Conservation (phyloP, 2,888 invertebrate species). For the Ditula angustiorana region DNA sequence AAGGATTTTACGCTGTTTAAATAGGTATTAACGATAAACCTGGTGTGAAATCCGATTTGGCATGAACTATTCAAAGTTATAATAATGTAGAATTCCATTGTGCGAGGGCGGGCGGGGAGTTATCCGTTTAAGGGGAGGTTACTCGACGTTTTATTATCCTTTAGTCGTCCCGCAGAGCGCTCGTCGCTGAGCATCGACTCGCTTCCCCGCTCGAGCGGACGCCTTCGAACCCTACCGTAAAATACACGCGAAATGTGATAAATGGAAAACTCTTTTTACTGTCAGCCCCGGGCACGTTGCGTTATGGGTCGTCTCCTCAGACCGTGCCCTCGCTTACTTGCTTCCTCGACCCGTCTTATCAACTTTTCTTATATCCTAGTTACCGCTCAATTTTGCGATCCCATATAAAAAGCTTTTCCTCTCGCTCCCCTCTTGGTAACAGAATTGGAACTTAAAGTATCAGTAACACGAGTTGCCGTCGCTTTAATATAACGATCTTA, state of each 20-base stretch:
- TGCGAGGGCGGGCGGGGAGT: conserved; percentile 71
- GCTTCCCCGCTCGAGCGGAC: conserved; percentile 69
- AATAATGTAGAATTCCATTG: conserved; percentile 72
- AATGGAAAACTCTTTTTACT: conserved; percentile 84
- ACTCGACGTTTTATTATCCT: conserved; percentile 80
- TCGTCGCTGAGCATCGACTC: conserved; percentile 71
- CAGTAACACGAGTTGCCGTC: conserved; percentile 58
- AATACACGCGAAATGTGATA: conserved; percentile 85
- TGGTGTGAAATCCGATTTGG: conserved; percentile 55
- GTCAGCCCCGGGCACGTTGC: conserved; percentile 75
- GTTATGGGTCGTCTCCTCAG: conserved; percentile 72
- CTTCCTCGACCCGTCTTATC: conserved; percentile 73
- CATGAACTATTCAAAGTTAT: conserved; percentile 57
- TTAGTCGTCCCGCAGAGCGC: conserved; percentile 72
- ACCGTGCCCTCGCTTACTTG: conserved; percentile 60
- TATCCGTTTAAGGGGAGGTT: conserved; percentile 79
- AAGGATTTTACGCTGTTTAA: conserved; percentile 36
- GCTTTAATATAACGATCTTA: conserved; percentile 50
- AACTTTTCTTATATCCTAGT: conserved; percentile 80
- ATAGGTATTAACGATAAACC: conserved; percentile 46
- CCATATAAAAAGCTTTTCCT: conserved; percentile 70
- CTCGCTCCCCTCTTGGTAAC: conserved; percentile 61
- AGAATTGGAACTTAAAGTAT: conserved; percentile 67
- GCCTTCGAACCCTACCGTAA: conserved; percentile 80
- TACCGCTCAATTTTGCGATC: conserved; percentile 79